Conservation (phyloP, 2,113 vertebrate genomes). For the Onychostruthus taczanowskii region DNA sequence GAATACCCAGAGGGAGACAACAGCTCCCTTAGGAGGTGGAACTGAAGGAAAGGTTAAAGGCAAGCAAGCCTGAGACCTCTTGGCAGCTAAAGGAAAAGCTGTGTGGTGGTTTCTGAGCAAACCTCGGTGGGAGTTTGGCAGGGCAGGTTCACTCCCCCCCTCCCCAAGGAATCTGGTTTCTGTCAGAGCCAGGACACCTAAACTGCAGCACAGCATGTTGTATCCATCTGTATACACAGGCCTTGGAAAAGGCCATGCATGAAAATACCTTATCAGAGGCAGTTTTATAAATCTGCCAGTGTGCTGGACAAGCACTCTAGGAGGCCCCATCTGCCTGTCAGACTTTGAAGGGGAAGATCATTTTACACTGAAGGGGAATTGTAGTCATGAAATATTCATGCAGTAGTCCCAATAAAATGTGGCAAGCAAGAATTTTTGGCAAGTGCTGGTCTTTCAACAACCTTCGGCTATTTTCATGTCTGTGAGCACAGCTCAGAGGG, state of each 20-base stretch:
- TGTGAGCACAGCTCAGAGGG: neutral
- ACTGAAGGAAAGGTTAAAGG: neutral
- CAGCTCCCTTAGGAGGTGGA: neutral
- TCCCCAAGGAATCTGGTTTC: neutral
- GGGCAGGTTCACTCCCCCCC: neutral
- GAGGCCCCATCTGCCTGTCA: constrained; percentile 52
- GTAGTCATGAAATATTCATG: constrained; percentile 60
- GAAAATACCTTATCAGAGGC: neutral
- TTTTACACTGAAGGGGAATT: constrained; percentile 38
- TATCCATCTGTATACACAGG: neutral
- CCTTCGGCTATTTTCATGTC: constrained; percentile 6
- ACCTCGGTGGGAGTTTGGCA: neutral
- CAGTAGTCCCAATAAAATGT: constrained; percentile 56
- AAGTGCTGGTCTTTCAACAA: constrained; percentile 41
- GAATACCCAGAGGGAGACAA: neutral
- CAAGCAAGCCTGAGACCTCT: neutral
- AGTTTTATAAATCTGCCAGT: constrained; percentile 15
- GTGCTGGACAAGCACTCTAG: constrained; percentile 1
- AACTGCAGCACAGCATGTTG: neutral
- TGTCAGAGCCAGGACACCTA: neutral
- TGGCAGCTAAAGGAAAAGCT: neutral
- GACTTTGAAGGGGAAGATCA: constrained; percentile 32
- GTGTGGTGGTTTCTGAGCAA: neutral
- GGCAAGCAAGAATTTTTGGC: constrained; percentile 52
- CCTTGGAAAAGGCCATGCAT: neutral